Base-by-base conservation (phyloP, 2,888 invertebrate species). In the Pherbina coryleti region DNA sequence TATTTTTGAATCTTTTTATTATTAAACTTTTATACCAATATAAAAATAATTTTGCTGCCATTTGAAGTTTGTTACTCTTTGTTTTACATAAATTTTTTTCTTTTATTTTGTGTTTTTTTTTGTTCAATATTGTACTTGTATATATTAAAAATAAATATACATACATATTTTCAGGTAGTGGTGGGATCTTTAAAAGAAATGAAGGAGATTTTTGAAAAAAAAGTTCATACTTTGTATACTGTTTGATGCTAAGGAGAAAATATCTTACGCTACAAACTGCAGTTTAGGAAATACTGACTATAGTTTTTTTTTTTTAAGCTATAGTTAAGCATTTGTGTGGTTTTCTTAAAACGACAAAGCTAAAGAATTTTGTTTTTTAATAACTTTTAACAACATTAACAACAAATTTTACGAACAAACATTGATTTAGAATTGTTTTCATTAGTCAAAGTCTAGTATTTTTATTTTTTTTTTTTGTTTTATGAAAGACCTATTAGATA, bases 171-270 rank as follows among this genome's bases (percentile, higher is more conserved):
- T 74, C 73, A 64, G 66, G 74, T 66, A 66, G 34, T 66, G 66
- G 66, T 75, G 74, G 66, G 74, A 75, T 73, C 34, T 70, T 51
- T 70, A 28, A 53, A 53, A 70, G 2, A 28, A 55, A 55, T 64
- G 34, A 34, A 31, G n/a, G 9, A 22, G 55, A 19, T 5, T 55
- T 55, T 55, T 55, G 17, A 22, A 55, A 55, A 55, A 55, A n/a
- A 25, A 22, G 57, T 60, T 60, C 1, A 44, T 44, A 11, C 14
- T 44, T 44, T 44, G 11, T 44, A 44, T 11, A 44, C 11, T 44
- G 44, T 11, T 44, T 44, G 11, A 44, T 44, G 2, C 1, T 44
- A 14, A 44, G 44, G 14, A 44, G 2, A 11, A 44, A 7, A 11
- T 44, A 11, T 11, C 44, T 44, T 11, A 44, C 11, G 1, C 44